A percentile compares a stretch with the other conserved stretches of the same genome.
phyloP scores from a whole-genome alignment of 1,140 invertebrate species.

The Pogonomyrmex californicus region DNA sequence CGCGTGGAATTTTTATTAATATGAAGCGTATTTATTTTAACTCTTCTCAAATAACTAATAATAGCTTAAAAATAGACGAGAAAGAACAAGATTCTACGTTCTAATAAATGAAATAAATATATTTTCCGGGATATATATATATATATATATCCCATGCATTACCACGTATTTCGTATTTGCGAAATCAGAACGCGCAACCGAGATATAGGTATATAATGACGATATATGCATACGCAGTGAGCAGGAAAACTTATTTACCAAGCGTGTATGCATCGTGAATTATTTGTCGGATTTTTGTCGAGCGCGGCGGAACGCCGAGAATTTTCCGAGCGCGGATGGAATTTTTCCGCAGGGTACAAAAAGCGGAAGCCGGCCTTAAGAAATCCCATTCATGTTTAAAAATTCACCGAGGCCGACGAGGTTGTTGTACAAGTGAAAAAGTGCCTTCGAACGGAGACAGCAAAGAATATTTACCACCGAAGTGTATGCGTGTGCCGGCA shows the following conservation, averaged over 20 bases:
- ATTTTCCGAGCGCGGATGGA: slow-evolving; percentile 51
- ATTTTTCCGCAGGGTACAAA: slow-evolving; percentile 53
- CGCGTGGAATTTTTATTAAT: neutral
- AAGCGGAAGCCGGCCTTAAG: slow-evolving; percentile 55
- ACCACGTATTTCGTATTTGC: neutral
- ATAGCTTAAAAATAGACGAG: neutral
- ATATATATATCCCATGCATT: neutral
- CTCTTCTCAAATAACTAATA: neutral
- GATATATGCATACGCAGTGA: slow-evolving; percentile 47
- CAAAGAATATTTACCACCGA: slow-evolving; percentile 41
- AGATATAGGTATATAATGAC: slow-evolving; percentile 44
- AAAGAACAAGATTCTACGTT: neutral
- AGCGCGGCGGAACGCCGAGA: slow-evolving; percentile 38
- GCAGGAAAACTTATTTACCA: slow-evolving; percentile 55
- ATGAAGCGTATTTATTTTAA: neutral
- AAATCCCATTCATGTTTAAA: slow-evolving; percentile 58
- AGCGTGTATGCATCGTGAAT: slow-evolving; percentile 52
- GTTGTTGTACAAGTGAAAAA: slow-evolving; percentile 57
- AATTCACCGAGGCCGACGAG: slow-evolving; percentile 56
- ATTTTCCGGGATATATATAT: neutral
- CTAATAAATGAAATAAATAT: neutral
- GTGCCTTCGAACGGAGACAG: slow-evolving; percentile 32
- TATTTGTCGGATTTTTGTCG: slow-evolving; percentile 60
- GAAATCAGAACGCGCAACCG: slow-evolving; percentile 30
- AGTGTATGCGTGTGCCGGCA: neutral